Percentiles rank a stretch among this genome's conserved stretches.
These are phyloP conservation scores for Ditula angustiorana DNA, from an alignment of 2,888 invertebrate species.

Conservation along the genomic window DNA sequence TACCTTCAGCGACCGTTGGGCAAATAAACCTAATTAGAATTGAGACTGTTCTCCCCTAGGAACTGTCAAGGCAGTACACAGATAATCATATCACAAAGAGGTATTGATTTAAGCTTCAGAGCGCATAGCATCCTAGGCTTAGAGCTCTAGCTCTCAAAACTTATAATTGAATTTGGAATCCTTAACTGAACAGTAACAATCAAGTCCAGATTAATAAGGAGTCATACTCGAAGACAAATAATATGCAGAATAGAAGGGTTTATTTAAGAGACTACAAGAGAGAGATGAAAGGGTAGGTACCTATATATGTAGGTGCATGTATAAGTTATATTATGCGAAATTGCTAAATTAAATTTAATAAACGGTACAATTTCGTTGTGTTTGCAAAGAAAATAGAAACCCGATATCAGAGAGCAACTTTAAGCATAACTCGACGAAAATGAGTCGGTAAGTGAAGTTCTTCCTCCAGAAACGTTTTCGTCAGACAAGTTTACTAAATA, in stretches of 20 bases:
- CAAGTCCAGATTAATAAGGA: conserved; percentile 65
- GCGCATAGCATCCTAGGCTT: conserved; percentile 58
- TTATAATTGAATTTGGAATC: conserved; percentile 73
- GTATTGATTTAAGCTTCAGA: conserved; percentile 62
- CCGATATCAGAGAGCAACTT: conserved; percentile 29
- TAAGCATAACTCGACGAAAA: conserved; percentile 36
- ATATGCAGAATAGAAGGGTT: conserved; percentile 3
- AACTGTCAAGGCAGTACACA: conserved; percentile 39
- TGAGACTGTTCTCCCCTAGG: conserved; percentile 22
- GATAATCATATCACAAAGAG: conserved; percentile 59
- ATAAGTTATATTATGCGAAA: not conserved
- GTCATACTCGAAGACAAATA: conserved; percentile 40
- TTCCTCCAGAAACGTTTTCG: conserved; percentile 22
- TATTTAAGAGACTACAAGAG: not conserved
- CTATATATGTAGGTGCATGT: not conserved
- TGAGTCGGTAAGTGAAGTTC: conserved; percentile 36
- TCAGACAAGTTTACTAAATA: conserved; percentile 32
- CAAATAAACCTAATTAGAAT: conserved; percentile 35
- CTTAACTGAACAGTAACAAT: conserved; percentile 73
- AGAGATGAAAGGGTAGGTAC: not conserved
- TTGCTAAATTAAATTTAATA: not conserved
- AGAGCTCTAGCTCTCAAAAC: conserved; percentile 62
- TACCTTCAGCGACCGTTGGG: conserved; percentile 41
- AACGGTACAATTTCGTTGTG: not conserved
- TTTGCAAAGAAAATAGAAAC: not conserved